phyloP scores from a whole-genome alignment of 2,113 vertebrate species.

The Ptychochromis oligacanthus region DNA sequence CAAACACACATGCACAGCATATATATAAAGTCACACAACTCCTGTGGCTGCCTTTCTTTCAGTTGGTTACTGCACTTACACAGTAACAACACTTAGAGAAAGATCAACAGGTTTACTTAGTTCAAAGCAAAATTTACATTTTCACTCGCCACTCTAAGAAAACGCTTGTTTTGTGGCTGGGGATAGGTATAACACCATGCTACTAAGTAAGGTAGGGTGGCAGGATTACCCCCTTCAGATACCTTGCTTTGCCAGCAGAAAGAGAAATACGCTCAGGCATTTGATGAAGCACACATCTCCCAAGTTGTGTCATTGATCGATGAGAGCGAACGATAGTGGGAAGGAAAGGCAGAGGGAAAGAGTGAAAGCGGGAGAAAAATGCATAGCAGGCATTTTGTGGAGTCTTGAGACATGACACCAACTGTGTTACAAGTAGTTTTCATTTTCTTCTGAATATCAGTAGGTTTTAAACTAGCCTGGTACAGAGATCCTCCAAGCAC shows the following conservation, averaged over 20 bases:
- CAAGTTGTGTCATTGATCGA: constrained; percentile 74
- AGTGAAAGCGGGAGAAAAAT: constrained; percentile 40
- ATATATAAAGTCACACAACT: neutral
- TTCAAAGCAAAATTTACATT: neutral
- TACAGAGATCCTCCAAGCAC: neutral
- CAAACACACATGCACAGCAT: neutral
- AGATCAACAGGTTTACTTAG: constrained; percentile 6
- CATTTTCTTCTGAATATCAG: neutral
- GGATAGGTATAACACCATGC: neutral
- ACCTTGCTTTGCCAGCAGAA: constrained; percentile 59
- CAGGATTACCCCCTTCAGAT: constrained; percentile 35
- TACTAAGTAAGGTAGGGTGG: constrained; percentile 15
- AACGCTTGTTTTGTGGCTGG: neutral
- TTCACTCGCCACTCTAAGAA: neutral
- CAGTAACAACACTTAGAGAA: constrained; percentile 1
- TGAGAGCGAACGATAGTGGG: constrained; percentile 49
- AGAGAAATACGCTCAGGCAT: constrained; percentile 67
- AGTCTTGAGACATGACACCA: constrained; percentile 26
- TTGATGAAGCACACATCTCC: constrained; percentile 72
- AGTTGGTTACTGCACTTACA: neutral
- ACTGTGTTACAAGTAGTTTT: neutral
- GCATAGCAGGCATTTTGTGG: constrained; percentile 51
- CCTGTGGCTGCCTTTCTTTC: neutral
- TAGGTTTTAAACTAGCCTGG: neutral
- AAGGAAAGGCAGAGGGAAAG: constrained; percentile 24